Evolutionary conservation across 2,113 vertebrate genomes (phyloP).

Genomic region (Tapirus terrestris): DNA sequence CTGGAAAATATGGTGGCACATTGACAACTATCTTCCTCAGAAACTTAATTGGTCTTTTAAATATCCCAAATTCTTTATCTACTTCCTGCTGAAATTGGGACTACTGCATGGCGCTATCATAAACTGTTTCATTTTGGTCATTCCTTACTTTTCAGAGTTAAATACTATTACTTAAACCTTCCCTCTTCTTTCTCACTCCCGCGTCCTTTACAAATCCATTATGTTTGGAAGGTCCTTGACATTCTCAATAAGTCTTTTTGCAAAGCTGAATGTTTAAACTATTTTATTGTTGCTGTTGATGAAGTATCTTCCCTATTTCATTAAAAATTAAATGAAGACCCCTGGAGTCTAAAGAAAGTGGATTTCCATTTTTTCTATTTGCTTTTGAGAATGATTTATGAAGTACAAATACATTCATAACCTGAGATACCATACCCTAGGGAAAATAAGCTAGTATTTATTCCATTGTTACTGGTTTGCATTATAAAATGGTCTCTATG

Average conservation of each 20-base stretch:
- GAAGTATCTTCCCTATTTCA: conserved; percentile 81
- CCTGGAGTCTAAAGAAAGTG: conserved; percentile 79
- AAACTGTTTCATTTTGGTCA: neutral
- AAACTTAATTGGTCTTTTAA: conserved; percentile 34
- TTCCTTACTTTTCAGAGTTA: conserved; percentile 50
- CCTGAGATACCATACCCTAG: conserved; percentile 75
- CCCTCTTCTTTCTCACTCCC: neutral
- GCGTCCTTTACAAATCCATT: conserved; percentile 58
- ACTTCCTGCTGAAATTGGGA: neutral
- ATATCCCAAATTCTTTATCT: conserved; percentile 18
- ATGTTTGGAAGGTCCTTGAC: conserved; percentile 51
- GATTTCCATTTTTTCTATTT: conserved; percentile 84
- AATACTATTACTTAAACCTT: conserved; percentile 33
- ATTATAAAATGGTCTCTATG: conserved; percentile 72
- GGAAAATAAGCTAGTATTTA: conserved; percentile 84
- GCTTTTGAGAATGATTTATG: conserved; percentile 86
- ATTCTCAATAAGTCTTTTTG: conserved; percentile 43
- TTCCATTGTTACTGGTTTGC: conserved; percentile 77
- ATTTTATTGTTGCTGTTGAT: conserved; percentile 81
- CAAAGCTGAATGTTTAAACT: conserved; percentile 65
- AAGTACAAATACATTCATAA: conserved; percentile 84
- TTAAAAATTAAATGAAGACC: conserved; percentile 87
- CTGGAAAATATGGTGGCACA: conserved; percentile 13
- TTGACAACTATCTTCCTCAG: neutral
- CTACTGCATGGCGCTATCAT: neutral